Evolutionary conservation across 2,797 vertebrate species (phyloP), one percentile per base, ranked within the genome.

Genomic region (Parauchenoglanis punctatus): DNA sequence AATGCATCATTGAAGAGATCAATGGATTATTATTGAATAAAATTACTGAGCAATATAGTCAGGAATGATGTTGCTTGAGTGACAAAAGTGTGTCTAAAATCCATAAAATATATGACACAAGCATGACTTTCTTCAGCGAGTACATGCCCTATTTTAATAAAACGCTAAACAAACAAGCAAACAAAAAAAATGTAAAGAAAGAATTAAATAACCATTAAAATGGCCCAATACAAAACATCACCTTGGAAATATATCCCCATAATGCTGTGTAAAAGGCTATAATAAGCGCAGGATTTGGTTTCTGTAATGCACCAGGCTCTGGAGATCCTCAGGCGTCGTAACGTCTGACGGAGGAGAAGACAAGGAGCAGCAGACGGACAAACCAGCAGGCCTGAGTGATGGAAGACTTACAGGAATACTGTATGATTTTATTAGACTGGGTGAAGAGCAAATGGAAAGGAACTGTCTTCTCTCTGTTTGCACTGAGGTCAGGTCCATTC

Each of bases 341-440:
- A 65, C 54, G 87, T 88, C 83, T 72, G 83, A 85, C 61, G 28
- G 44, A 78, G 65, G 35, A 46, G 40, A 31, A 54, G 10, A 25
- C 28, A 17, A 25, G 61, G 35, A 18, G 23, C 28, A 28, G 61
- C 35, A 68, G 59, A 46, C 40, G n/a, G 72, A 61, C 35, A 61
- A 72, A 81, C 28, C 75, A 61, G 63, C 35, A 84, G 75, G 25
- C 13, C n/a, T 11, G 61, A 68, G 23, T 85, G 35, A 78, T 31
- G 63, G n/a, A 72, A 85, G 28, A 28, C 59, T 87, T 87, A 77
- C 35, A 84, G 59, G 54, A 85, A 86, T 6, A 58, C 28, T 28
- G 52, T 68, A 28, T 35, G 18, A 54, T 68, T 86, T 54, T 25
- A 67, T 77, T 52, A 77, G 72, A 1, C 59, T 31, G 61, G 72